phyloP scores from a whole-genome alignment of 2,888 invertebrate genomes.

The Mesochorus sp. region DNA sequence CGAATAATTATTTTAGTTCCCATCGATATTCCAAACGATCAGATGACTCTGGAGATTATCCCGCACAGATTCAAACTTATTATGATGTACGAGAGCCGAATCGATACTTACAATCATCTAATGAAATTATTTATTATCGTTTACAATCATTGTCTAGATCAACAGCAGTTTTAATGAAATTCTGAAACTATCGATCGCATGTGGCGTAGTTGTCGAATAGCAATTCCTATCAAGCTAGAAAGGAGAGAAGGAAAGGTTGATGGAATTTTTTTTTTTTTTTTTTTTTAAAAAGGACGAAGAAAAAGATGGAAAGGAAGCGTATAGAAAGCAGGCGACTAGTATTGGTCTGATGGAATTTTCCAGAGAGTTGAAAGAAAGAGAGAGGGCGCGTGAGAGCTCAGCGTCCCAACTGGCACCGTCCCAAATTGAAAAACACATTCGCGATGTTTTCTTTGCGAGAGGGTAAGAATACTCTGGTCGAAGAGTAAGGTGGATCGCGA shows the following conservation, averaged over 20 bases:
- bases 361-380: constrained; percentile 58
- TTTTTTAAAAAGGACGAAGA: too few relatives aligned
- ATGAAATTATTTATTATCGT: constrained; percentile 34
- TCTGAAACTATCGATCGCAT: constrained; percentile 23
- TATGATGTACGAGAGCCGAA: neutral
- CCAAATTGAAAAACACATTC: constrained; percentile 82
- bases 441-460: constrained; percentile 77
- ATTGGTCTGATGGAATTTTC: constrained; percentile 59
- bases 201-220: neutral
- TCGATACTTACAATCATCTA: neutral
- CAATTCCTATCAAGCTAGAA: constrained; percentile 43
- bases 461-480: constrained; percentile 66
- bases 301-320: constrained; percentile 24
- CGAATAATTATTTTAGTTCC: constrained; percentile 46
- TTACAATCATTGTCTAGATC: constrained; percentile 29
- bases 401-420: constrained; percentile 75
- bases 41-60: neutral
- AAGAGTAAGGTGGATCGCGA: constrained; percentile 58
- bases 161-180: constrained; percentile 53
- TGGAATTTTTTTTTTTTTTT: too few relatives aligned
- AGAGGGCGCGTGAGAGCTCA: constrained; percentile 66
- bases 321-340: constrained; percentile 37
- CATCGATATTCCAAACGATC: constrained; percentile 28
- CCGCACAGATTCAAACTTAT: neutral
- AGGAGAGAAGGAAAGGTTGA: too few relatives aligned